Evolutionary conservation across 2,113 vertebrate species (phyloP).

Genomic region (Microcebus jonahi): DNA sequence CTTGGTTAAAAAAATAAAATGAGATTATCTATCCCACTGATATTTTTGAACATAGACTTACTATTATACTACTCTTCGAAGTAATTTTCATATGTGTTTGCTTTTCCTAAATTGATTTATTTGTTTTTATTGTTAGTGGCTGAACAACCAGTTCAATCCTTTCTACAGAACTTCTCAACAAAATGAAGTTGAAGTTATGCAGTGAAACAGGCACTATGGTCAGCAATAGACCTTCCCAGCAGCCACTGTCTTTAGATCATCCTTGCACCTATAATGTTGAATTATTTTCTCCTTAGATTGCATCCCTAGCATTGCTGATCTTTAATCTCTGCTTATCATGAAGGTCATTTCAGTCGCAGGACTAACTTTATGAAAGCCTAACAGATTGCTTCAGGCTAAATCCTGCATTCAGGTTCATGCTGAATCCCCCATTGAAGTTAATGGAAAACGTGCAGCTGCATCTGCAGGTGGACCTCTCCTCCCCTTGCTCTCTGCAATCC

Average conservation of each 20-base stretch:
- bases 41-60: neutral
- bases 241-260: neutral
- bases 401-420: conserved; percentile 30
- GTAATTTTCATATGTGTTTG: neutral
- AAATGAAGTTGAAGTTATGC: conserved; percentile 32
- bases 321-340: conserved; percentile 52
- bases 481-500: neutral
- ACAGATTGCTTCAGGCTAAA: conserved; percentile 45
- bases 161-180: neutral
- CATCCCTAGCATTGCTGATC: neutral
- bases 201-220: neutral
- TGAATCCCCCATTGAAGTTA: neutral
- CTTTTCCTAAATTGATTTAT: neutral
- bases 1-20: neutral
- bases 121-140: neutral
- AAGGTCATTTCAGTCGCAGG: conserved; percentile 43
- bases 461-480: neutral
- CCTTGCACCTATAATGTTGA: neutral
- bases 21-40: neutral
- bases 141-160: neutral
- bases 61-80: neutral
- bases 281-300: neutral
- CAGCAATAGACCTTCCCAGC: neutral
- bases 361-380: conserved; percentile 32
- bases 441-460: conserved; percentile 45